Evolutionary conservation across 2,797 vertebrate species (phyloP), one percentile per base, ranked within the genome.

Genomic region (Botia kubotai): DNA sequence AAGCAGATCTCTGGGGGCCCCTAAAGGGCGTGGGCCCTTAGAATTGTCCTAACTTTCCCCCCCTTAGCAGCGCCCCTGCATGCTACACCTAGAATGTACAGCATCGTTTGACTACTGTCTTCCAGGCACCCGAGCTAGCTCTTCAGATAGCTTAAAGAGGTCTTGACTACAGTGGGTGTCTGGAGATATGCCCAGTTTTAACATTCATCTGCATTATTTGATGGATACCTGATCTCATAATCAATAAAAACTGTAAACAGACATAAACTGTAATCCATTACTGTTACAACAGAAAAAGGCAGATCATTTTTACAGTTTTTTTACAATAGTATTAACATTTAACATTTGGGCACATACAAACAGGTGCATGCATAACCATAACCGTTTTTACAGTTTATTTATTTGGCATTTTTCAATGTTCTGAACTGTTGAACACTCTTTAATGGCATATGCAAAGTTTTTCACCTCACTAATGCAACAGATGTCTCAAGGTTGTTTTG

Each of bases 401-500:
- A 13, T 67, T 63, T 33, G 23, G 50, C 67, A 76, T 76, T 83
- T 83, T 83, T 83, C 46, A 57, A 75, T 19, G 36, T 76, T 83
- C 70, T 57, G 29, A 79, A 55, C 19, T 39, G 68, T 62, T 67
- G 60, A 7, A 8, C 7, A 53, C 71, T 53, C 76, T 79, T 53
- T 52, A 55, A 83, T 21, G 77, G 52, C 66, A 71, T 66, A 36
- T 65, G 36, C 67, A 83, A 69, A 79, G 81, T 60, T 29, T 73
- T 74, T 67, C 55, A 19, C 63, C 63, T 79, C 70, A 53, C 29
- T 23, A 55, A 52, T 70, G 21, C 70, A 78, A 73, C 76, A 75
- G 81, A 79, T 68, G 75, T 52, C 58, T 83, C 48, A 70, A 46
- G 46, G 63, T 71, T 79, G 57, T 80, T 79, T 76, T 83, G 63